phyloP scores from a whole-genome alignment of 2,888 invertebrate species.

The Cancer borealis region DNA sequence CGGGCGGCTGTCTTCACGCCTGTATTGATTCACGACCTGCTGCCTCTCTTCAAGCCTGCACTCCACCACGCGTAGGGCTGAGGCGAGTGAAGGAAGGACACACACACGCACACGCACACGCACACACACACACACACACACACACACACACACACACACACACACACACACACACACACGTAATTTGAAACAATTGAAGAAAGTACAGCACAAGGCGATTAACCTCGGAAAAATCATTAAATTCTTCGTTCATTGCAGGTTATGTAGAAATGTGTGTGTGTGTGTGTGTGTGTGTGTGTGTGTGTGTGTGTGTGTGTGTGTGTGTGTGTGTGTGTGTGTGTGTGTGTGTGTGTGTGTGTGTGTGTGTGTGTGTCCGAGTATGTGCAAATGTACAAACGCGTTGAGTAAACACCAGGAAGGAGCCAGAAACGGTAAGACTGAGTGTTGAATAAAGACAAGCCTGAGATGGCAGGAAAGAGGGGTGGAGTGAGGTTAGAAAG shows the following conservation, averaged over 20 bases:
- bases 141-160: slow-evolving; percentile 42
- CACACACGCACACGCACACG: not conserved
- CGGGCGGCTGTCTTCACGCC: slow-evolving; percentile 30
- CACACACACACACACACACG: not conserved
- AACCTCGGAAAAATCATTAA: not conserved
- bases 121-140: slow-evolving; percentile 48
- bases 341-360: slow-evolving; percentile 37
- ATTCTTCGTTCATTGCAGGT: not conserved
- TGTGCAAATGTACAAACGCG: not conserved
- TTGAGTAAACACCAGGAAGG: not conserved
- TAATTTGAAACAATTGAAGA: not conserved
- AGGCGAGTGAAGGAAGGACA: not conserved
- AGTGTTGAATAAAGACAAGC: not conserved
- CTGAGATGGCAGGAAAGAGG: not conserved
- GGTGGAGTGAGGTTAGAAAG: not conserved
- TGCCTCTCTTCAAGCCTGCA: not conserved
- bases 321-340: slow-evolving; percentile 28
- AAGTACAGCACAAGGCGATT: not conserved
- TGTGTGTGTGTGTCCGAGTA: not conserved
- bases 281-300: no score
- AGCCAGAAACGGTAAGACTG: not conserved
- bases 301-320: no score
- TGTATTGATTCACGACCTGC: slow-evolving; percentile 37
- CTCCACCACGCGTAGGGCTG: not conserved
- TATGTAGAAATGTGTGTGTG: no score